These are phyloP conservation scores for Malaclemys terrapin DNA, from an alignment of 2,113 vertebrate genomes.

Conservation along the genomic window DNA sequence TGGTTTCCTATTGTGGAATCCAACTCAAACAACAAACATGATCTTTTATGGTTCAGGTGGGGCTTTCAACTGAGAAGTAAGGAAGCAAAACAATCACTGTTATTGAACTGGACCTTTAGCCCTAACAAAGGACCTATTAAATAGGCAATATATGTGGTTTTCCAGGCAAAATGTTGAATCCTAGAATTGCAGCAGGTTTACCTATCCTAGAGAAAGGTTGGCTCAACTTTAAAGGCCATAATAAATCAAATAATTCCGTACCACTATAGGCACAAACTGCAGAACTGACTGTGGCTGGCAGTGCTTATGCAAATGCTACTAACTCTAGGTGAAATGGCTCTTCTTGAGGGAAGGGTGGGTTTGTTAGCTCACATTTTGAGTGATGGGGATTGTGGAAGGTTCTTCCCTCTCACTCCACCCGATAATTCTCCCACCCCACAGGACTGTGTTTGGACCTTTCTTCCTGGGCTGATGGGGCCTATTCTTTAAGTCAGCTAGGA, in stretches of 20 bases:
- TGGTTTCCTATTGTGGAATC: background rate
- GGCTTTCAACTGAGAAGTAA: background rate
- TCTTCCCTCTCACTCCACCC: background rate
- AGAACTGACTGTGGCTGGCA: background rate
- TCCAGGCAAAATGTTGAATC: background rate
- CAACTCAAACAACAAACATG: background rate
- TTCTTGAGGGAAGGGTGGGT: background rate
- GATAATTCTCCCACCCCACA: background rate
- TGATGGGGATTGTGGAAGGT: rapidly evolving
- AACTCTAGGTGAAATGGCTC: background rate
- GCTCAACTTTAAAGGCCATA: background rate
- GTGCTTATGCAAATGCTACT: background rate
- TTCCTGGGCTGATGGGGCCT: background rate
- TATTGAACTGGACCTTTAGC: background rate
- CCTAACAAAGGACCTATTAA: background rate
- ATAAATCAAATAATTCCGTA: background rate
- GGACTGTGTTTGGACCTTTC: background rate
- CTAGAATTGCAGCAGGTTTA: background rate
- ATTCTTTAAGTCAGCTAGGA: background rate
- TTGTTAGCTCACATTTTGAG: background rate
- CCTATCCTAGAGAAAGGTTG: background rate
- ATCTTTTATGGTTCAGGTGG: background rate
- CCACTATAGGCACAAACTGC: background rate
- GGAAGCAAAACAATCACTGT: background rate
- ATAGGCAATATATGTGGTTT: background rate